Conservation (phyloP, 1,140 invertebrate species). For the Acromyrmex charruanus region DNA sequence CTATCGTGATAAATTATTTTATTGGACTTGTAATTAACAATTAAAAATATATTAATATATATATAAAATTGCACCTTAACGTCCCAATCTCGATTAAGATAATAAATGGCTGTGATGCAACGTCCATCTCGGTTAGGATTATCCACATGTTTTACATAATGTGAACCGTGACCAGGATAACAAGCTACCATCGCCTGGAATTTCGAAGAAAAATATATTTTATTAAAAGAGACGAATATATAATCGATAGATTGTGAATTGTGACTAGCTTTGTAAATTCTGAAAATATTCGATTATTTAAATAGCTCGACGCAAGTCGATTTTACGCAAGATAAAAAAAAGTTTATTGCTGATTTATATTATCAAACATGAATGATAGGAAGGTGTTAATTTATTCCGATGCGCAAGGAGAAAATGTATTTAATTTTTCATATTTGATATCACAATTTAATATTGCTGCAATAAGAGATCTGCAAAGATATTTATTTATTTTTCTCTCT, state of each 20-base stretch:
- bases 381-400: background rate
- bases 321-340: background rate
- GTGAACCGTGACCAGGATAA: slow-evolving; percentile 96
- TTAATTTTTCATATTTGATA: background rate
- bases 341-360: background rate
- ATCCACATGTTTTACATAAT: slow-evolving; percentile 98
- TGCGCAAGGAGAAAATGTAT: background rate
- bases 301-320: background rate
- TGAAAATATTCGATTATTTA: background rate
- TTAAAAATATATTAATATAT: background rate
- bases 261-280: background rate
- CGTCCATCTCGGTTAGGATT: slow-evolving; percentile 98
- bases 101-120: slow-evolving; percentile 98
- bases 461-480: background rate
- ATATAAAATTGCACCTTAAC: slow-evolving; percentile 86
- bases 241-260: background rate
- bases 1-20: background rate
- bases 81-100: slow-evolving; percentile 97
- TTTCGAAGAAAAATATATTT: slow-evolving; percentile 9
- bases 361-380: background rate
- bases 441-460: background rate
- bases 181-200: slow-evolving; percentile 98
- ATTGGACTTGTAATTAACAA: background rate
- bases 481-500: background rate
- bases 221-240: slow-evolving; percentile 1